Evolutionary conservation across 2,797 vertebrate species (phyloP).

Genomic region (Melanotaenia trifasciata): DNA sequence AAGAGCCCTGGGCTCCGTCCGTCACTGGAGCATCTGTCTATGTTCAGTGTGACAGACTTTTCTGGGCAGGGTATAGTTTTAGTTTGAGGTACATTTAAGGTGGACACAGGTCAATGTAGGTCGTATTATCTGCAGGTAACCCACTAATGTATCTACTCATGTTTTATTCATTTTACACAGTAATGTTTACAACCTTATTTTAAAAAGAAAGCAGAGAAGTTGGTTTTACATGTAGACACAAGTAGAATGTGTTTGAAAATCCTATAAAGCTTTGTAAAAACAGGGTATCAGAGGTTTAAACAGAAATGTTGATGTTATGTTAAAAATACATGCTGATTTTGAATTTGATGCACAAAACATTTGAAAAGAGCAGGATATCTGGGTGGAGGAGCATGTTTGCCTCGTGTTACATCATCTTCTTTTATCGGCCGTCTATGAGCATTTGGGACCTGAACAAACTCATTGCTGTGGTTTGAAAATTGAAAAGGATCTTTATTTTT

Average conservation of each 20-base stretch:
- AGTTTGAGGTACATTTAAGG: background rate
- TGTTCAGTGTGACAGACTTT: background rate
- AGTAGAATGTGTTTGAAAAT: background rate
- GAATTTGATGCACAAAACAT: background rate
- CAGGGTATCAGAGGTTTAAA: background rate
- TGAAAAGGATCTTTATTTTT: too few relatives aligned
- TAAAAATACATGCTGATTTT: background rate
- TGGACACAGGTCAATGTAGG: background rate
- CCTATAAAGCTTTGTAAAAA: background rate
- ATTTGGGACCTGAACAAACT: too few relatives aligned
- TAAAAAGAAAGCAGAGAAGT: background rate
- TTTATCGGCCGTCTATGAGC: too few relatives aligned
- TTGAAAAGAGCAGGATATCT: too few relatives aligned
- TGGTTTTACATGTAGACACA: background rate
- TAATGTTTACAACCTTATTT: background rate
- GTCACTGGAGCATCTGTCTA: constrained; percentile 31
- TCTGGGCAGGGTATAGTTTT: constrained; percentile 11
- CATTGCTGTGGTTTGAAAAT: too few relatives aligned
- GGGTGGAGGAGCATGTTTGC: too few relatives aligned
- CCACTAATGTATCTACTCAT: constrained; percentile 21
- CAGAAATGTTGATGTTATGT: background rate
- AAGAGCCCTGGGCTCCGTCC: constrained; percentile 32
- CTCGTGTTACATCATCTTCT: too few relatives aligned
- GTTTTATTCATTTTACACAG: background rate
- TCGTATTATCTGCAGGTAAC: constrained; percentile 16